Base-by-base conservation (phyloP, 2,888 invertebrate genomes). In the Axea sp. region DNA sequence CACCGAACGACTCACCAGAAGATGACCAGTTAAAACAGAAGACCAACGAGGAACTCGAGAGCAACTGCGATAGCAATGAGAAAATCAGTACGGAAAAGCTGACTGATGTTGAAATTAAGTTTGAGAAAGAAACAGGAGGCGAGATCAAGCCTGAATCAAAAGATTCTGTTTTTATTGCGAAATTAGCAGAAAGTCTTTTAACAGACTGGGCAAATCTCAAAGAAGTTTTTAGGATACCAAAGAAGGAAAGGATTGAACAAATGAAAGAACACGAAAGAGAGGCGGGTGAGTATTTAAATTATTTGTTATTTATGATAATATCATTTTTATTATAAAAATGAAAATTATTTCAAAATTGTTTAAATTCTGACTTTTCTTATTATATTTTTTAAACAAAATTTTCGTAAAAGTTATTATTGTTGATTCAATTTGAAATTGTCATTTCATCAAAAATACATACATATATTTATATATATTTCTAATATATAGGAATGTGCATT, bases 191-290 rank as follows among this genome's bases (percentile, higher is more conserved):
- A 31, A 91, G 92, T 79, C 88, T 96, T 28, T 83, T 96, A 49
- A 91, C 92, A 41, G 90, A 92, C 65, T 96, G 96, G 96, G 90
- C 92, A 1, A 91, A 90, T 84, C 88, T 93, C 37, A 93, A 92
- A 87, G 93, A 94, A 86, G 91, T 92, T 7, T 98, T 97, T 87
- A 93, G 95, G 85, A 98, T 97, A 83, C 98, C 98, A 0, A 97
- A 97, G 88, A 96, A 96, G 79, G 96, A 97, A 84, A 91, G 96
- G 60, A 94, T 96, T 72, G 96, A 97, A 83, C 96, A 96, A 87
- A 95, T 97, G 94, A 97, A 97, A 84, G 96, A 96, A 84, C 97
- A 97, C 84, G 98, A 98, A 88, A 90, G 95, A 26, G 96, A 96
- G 89, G 96, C 96, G 3, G 95, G 95, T 89, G 37, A 64, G 78